A percentile compares a stretch with the other conserved stretches of the same genome.
These are phyloP conservation scores for Agapostemon virescens DNA, from an alignment of 2,888 invertebrate genomes.

Conservation along the genomic window DNA sequence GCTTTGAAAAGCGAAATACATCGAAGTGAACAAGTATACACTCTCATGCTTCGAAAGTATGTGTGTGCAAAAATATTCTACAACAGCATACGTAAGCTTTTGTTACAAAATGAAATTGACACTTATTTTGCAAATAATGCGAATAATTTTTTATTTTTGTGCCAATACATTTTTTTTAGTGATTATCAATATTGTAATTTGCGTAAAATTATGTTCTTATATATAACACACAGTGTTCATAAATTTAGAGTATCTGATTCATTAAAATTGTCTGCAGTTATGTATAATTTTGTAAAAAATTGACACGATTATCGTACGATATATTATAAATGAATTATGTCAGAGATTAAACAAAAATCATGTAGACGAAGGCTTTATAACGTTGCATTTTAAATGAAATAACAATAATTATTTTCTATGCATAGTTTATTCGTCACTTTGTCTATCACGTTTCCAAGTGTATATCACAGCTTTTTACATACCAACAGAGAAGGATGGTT, in stretches of 20 bases:
- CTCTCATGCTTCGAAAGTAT: slow-evolving; percentile 24
- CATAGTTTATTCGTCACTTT: slow-evolving; percentile 36
- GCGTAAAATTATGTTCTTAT: slow-evolving; percentile 20
- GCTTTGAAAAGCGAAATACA: slow-evolving; percentile 29
- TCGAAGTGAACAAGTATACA: slow-evolving; percentile 29
- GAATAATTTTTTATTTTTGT: slow-evolving; percentile 43
- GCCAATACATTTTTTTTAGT: slow-evolving; percentile 37
- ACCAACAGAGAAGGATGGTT: slow-evolving; percentile 22
- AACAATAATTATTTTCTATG: slow-evolving; percentile 43
- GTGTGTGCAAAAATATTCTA: slow-evolving; percentile 44
- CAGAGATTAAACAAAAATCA: slow-evolving; percentile 12
- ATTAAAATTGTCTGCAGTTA: slow-evolving; percentile 26
- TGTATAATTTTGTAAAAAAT: slow-evolving; percentile 7
- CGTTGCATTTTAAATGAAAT: slow-evolving; percentile 47
- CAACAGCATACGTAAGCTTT: slow-evolving; percentile 38
- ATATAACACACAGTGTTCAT: slow-evolving; percentile 23
- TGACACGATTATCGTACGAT: not conserved
- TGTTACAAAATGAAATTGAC: slow-evolving; percentile 25
- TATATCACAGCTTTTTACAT: slow-evolving; percentile 40
- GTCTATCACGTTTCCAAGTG: slow-evolving; percentile 32
- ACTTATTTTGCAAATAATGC: not conserved
- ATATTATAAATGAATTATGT: slow-evolving; percentile 7
- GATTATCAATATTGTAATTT: slow-evolving; percentile 29
- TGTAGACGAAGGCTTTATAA: slow-evolving; percentile 30
- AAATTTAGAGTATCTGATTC: slow-evolving; percentile 30